Evolutionary conservation across 2,113 vertebrate genomes (phyloP).

Genomic region (Limnothrissa miodon): DNA sequence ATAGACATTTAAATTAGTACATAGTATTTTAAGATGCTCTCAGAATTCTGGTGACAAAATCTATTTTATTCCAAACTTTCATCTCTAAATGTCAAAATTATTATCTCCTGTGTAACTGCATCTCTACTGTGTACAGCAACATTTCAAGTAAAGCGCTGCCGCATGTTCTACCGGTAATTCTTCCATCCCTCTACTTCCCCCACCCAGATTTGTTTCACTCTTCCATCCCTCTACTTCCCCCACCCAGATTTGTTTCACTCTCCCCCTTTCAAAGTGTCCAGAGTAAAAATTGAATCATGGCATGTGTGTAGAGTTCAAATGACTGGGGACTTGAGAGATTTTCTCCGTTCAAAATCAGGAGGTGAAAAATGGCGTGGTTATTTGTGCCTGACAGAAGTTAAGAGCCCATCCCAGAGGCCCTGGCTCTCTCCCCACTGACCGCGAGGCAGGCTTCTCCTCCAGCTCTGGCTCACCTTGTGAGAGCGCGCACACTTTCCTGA

Average conservation of each 20-base stretch:
- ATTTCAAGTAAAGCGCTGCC: not conserved
- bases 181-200: not conserved
- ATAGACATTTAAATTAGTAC: not conserved
- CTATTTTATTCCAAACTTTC: not conserved
- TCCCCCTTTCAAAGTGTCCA: conserved; percentile 52
- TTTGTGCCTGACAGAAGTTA: conserved; percentile 83
- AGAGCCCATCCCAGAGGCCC: conserved; percentile 76
- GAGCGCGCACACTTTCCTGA: conserved; percentile 43
- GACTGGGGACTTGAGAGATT: conserved; percentile 72
- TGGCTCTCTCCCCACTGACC: conserved; percentile 71
- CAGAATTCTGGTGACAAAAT: not conserved
- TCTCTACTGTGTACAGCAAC: not conserved
- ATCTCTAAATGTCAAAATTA: not conserved
- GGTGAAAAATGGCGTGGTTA: conserved; percentile 79
- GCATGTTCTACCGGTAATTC: not conserved
- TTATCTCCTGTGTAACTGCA: not conserved
- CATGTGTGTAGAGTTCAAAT: conserved; percentile 70
- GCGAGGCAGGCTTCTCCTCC: conserved; percentile 68
- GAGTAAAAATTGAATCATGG: conserved; percentile 68
- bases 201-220: conserved; percentile 37
- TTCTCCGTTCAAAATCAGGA: conserved; percentile 73
- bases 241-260: conserved; percentile 40
- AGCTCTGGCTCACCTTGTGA: conserved; percentile 73
- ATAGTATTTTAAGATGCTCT: not conserved
- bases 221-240: not conserved